phyloP scores from a whole-genome alignment of 2,113 vertebrate genomes.

The Columba livia region DNA sequence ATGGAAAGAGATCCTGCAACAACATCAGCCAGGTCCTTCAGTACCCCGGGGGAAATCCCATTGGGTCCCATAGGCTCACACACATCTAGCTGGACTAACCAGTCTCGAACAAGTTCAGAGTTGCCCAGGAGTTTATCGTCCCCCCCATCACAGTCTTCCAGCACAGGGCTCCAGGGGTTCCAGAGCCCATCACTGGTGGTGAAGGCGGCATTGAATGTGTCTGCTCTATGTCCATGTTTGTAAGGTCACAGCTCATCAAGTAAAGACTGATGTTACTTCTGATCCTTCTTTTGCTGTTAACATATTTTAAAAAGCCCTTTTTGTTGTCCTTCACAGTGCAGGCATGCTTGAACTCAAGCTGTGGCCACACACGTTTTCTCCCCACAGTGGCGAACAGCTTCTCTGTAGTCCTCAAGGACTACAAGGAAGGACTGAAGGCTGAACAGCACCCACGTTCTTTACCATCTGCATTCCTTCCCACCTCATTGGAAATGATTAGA shows the following conservation, averaged over 20 bases:
- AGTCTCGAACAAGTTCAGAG: background rate
- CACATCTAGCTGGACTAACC: background rate
- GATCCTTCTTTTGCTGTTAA: background rate
- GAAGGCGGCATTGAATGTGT: background rate
- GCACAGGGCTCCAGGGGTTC: too few species aligned
- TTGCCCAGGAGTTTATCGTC: background rate
- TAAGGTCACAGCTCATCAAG: background rate
- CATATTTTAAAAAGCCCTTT: background rate
- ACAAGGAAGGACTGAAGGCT: background rate
- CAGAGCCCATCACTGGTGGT: background rate
- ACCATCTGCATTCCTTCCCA: background rate
- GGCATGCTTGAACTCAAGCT: background rate
- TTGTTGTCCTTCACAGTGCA: background rate
- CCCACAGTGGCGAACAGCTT: rapidly evolving
- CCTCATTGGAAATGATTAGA: background rate
- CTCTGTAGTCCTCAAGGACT: background rate
- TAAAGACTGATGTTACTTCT: background rate
- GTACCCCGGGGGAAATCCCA: background rate
- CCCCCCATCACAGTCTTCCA: too few species aligned
- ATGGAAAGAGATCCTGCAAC: rapidly evolving
- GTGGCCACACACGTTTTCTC: background rate
- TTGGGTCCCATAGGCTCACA: rapidly evolving
- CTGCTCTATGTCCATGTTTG: rapidly evolving
- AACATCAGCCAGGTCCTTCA: background rate
- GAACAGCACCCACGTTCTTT: rapidly evolving